Evolutionary conservation across 2,888 invertebrate species (phyloP).

Genomic region (Gnatocerus cornutus): DNA sequence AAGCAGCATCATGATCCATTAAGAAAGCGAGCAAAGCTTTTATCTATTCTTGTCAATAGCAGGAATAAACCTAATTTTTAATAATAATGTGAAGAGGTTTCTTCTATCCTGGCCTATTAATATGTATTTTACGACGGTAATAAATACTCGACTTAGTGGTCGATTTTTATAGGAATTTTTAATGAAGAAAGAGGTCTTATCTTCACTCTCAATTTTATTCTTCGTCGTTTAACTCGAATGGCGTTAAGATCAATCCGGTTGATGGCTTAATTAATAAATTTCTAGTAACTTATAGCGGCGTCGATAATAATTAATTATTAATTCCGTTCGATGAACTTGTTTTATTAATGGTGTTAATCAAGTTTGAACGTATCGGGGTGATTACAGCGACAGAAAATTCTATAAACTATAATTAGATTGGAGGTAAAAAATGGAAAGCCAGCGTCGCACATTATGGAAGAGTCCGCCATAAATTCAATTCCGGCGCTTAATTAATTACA

Average conservation of each 20-base stretch:
- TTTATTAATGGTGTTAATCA: constrained; percentile 27
- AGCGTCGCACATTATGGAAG: constrained; percentile 23
- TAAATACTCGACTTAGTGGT: constrained; percentile 34
- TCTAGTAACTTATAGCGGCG: constrained; percentile 14
- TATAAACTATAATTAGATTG: constrained; percentile 29
- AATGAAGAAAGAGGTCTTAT: not conserved
- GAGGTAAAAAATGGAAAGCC: constrained; percentile 15
- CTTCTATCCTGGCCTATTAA: constrained; percentile 30
- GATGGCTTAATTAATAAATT: constrained; percentile 38
- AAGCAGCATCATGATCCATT: not conserved
- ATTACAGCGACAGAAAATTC: constrained; percentile 13
- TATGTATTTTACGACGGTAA: constrained; percentile 28
- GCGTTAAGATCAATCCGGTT: not conserved
- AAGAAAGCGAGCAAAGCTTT: not conserved
- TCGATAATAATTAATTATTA: constrained; percentile 36
- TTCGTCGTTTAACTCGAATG: not conserved
- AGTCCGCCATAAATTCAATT: constrained; percentile 38
- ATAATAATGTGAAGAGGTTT: constrained; percentile 27
- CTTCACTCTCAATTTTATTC: constrained; percentile 12
- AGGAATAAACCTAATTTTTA: constrained; percentile 22
- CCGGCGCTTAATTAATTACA: constrained; percentile 40
- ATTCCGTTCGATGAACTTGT: constrained; percentile 39
- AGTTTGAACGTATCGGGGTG: not conserved
- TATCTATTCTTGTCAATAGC: constrained; percentile 4
- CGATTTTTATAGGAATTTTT: constrained; percentile 18